Conservation (phyloP, 2,888 invertebrate genomes). For the Spodoptera picta region DNA sequence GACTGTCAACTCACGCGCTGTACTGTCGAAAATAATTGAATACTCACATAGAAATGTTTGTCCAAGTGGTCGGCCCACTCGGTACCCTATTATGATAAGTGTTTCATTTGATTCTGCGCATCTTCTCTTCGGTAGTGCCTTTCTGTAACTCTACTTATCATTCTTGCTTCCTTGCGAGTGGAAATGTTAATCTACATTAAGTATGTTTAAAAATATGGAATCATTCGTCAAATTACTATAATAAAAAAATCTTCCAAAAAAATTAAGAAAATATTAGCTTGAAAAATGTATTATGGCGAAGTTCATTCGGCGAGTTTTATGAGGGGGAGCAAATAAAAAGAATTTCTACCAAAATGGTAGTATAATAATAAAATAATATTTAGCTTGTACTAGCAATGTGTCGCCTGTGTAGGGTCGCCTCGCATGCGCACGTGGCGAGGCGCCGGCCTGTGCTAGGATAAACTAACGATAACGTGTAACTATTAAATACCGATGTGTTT, state of each 20-base stretch:
- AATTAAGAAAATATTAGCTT: conserved; percentile 21
- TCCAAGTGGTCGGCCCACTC: conserved; percentile 1
- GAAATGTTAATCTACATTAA: conserved; percentile 22
- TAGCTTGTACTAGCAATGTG: conserved; percentile 52
- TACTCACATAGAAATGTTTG: conserved; percentile 31
- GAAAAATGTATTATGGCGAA: conserved; percentile 15
- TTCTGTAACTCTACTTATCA: conserved; percentile 54
- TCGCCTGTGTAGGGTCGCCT: conserved; percentile 65
- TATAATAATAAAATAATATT: conserved; percentile 34
- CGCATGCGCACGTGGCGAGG: conserved; percentile 33
- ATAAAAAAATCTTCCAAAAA: conserved; percentile 21
- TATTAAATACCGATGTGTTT: conserved; percentile 78
- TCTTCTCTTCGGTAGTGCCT: conserved; percentile 75
- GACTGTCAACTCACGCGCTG: conserved; percentile 6
- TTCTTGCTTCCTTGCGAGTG: conserved; percentile 44
- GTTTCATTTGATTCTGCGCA: conserved; percentile 44
- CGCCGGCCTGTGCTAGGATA: conserved; percentile 61
- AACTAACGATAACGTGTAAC: conserved; percentile 81
- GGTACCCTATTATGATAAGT: conserved; percentile 12
- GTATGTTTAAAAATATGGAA: conserved; percentile 22
- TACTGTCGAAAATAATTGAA: conserved; percentile 29
- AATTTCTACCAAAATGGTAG: conserved; percentile 56
- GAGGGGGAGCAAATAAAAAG: conserved; percentile 40
- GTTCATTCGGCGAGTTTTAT: conserved; percentile 19
- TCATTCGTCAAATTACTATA: conserved; percentile 36